Conservation (phyloP, 2,888 invertebrate genomes). For the Pollenia labialis region DNA sequence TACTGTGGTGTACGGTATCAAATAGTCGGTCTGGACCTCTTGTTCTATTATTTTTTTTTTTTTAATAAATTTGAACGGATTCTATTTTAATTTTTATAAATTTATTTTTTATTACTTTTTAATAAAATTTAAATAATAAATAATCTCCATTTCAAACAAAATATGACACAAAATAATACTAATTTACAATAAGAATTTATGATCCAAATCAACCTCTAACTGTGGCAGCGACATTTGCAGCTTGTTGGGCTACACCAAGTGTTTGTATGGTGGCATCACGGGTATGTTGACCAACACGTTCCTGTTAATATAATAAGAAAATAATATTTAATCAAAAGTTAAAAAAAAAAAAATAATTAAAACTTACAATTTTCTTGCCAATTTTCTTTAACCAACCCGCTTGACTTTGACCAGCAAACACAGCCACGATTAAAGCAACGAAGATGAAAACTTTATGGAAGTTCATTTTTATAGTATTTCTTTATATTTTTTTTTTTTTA, state of each 20-base stretch:
- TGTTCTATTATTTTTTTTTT: no score
- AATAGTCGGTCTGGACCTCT: no score
- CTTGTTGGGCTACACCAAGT: constrained; percentile 75
- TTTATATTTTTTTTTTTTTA: not conserved
- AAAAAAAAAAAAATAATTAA: not conserved
- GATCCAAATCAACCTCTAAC: constrained; percentile 15
- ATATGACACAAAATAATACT: not conserved
- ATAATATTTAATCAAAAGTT: constrained; percentile 5
- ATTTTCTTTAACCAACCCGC: constrained; percentile 76
- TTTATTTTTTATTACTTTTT: no score
- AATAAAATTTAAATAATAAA: not conserved
- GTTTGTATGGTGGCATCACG: constrained; percentile 75
- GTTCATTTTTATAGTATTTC: constrained; percentile 71
- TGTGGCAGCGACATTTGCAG: constrained; percentile 70
- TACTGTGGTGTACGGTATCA: no score
- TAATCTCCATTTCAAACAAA: not conserved
- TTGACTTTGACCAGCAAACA: constrained; percentile 70
- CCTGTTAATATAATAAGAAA: constrained; percentile 58
- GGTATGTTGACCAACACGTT: constrained; percentile 76
- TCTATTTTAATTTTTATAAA: no score
- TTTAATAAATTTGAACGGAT: no score
- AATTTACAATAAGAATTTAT: not conserved
- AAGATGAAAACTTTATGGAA: constrained; percentile 75
- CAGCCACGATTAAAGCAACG: constrained; percentile 70
- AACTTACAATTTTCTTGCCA: constrained; percentile 76